These are phyloP conservation scores for Polylopha cassiicola DNA, from an alignment of 2,888 invertebrate genomes.

Conservation along the genomic window DNA sequence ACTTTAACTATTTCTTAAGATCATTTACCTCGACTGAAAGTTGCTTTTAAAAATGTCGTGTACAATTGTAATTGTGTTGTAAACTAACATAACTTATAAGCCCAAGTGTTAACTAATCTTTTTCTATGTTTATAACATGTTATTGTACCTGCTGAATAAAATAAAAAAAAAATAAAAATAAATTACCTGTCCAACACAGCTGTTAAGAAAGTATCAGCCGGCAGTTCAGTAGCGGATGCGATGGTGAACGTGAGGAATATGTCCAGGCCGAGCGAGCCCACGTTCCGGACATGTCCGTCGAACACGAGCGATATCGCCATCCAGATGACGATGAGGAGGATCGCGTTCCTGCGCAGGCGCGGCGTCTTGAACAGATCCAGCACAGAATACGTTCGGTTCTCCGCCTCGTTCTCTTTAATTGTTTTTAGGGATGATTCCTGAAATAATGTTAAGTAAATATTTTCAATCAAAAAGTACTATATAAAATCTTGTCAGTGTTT, in stretches of 20 bases:
- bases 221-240: slow-evolving; percentile 89
- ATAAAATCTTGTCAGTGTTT: background rate
- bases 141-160: too few species aligned
- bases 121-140: too few species aligned
- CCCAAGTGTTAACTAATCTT: too few species aligned
- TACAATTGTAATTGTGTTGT: too few species aligned
- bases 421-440: slow-evolving; percentile 82
- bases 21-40: too few species aligned
- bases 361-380: slow-evolving; percentile 89
- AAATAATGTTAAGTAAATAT: slow-evolving; percentile 25
- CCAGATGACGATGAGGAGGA: slow-evolving; percentile 90
- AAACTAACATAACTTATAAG: too few species aligned
- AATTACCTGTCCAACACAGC: slow-evolving; percentile 80
- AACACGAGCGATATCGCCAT: slow-evolving; percentile 93
- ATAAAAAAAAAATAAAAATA: background rate
- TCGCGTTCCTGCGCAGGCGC: slow-evolving; percentile 83
- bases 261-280: slow-evolving; percentile 87
- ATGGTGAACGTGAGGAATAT: slow-evolving; percentile 92
- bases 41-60: too few species aligned
- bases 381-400: slow-evolving; percentile 84
- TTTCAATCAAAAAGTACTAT: too few species aligned
- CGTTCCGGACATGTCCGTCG: slow-evolving; percentile 92
- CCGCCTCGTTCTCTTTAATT: slow-evolving; percentile 83
- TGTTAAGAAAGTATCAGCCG: slow-evolving; percentile 89
- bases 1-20: too few species aligned